Percentiles rank a stretch among this genome's conserved stretches.
These are phyloP conservation scores for Drosophila pruinosa DNA, from an alignment of 1,140 invertebrate species.

Conservation along the genomic window DNA sequence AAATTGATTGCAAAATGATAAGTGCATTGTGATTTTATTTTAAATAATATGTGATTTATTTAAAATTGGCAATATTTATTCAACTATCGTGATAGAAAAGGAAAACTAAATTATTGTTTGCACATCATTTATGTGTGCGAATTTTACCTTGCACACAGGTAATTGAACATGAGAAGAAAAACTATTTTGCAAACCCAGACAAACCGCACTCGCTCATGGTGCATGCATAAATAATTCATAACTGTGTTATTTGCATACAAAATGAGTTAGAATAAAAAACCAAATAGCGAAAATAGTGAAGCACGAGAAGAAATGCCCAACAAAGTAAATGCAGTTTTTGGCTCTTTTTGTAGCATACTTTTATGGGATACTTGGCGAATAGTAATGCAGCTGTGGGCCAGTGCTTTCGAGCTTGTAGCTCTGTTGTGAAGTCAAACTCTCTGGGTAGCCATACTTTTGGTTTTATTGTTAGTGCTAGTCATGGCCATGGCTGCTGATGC, in stretches of 20 bases:
- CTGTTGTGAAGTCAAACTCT: conserved; percentile 12
- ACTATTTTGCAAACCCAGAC: conserved; percentile 57
- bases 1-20: background rate
- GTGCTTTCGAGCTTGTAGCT: conserved; percentile 13
- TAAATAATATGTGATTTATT: conserved; percentile 62
- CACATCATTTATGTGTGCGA: conserved; percentile 62
- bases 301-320: conserved; percentile 41
- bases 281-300: conserved; percentile 3
- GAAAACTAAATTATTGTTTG: conserved; percentile 52
- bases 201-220: conserved; percentile 62
- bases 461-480: conserved; percentile 67
- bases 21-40: conserved; percentile 45
- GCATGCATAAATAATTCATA: conserved; percentile 78
- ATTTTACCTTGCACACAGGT: conserved; percentile 52
- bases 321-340: conserved; percentile 70
- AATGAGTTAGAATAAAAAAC: conserved; percentile 72
- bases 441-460: conserved; percentile 56
- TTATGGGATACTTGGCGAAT: conserved; percentile 17
- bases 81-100: background rate
- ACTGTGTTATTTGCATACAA: conserved; percentile 76
- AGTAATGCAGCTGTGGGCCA: background rate
- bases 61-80: conserved; percentile 44
- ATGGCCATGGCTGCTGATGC: conserved; percentile 22
- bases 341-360: conserved; percentile 50
- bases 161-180: conserved; percentile 53